phyloP scores from a whole-genome alignment of 1,140 invertebrate genomes.

The Dinothrombium tinctorium region DNA sequence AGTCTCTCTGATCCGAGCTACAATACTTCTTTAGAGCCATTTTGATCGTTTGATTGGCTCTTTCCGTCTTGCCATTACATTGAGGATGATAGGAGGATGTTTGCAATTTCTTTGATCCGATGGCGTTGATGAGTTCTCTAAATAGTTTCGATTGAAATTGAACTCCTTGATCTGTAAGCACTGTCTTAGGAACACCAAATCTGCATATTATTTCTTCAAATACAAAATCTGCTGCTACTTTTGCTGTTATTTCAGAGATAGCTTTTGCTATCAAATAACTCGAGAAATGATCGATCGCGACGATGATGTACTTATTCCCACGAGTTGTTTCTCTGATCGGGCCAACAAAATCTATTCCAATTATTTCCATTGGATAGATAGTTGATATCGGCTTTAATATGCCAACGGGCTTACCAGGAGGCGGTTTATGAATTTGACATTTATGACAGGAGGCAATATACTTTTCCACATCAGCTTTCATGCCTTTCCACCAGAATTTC shows the following conservation, averaged over 20 bases:
- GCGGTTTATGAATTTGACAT: conserved; percentile 1
- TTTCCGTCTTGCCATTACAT: background rate
- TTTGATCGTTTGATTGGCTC: background rate
- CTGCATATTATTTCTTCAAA: conserved; percentile 17
- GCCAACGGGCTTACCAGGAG: background rate
- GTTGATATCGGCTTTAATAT: conserved; percentile 3
- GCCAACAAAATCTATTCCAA: conserved; percentile 17
- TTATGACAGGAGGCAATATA: background rate
- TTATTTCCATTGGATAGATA: conserved; percentile 12
- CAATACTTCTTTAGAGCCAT: conserved; percentile 9
- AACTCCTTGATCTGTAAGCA: conserved; percentile 15
- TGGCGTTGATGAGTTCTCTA: background rate
- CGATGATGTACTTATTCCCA: conserved; percentile 16
- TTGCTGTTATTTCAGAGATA: conserved; percentile 7
- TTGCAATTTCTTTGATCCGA: conserved; percentile 10
- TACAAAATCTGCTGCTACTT: conserved; percentile 13
- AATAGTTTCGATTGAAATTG: conserved; percentile 7
- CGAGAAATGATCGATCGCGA: conserved; percentile 16
- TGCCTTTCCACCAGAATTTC: background rate
- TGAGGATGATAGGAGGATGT: conserved; percentile 4
- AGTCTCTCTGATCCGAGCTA: background rate
- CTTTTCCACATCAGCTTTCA: background rate
- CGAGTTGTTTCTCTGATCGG: conserved; percentile 11
- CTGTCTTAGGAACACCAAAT: conserved; percentile 18
- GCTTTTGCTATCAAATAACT: conserved; percentile 14